Conservation (phyloP, 2,797 vertebrate genomes). For the Dryobates pubescens region DNA sequence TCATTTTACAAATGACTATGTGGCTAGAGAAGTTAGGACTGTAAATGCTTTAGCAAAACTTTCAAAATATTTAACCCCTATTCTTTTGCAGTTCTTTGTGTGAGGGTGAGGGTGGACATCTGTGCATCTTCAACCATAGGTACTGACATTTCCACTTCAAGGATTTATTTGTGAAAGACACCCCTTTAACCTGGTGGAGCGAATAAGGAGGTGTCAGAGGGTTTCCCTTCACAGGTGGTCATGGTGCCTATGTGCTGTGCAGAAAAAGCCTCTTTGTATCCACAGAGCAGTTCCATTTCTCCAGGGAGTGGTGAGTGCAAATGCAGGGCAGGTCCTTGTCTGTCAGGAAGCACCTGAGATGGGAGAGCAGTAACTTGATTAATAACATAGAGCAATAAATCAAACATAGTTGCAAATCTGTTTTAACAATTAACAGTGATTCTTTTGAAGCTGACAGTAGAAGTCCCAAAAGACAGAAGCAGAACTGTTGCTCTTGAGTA, state of each 20-base stretch:
- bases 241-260: background rate
- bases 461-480: background rate
- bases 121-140: accelerated
- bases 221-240: background rate
- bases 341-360: conserved; percentile 43
- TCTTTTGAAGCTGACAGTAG: conserved; percentile 27
- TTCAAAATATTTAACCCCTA: background rate
- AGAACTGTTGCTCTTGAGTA: background rate
- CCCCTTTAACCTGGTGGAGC: background rate
- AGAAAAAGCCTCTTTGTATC: conserved; percentile 3
- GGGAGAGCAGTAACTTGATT: background rate
- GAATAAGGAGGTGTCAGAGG: background rate
- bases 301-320: background rate
- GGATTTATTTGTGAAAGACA: background rate
- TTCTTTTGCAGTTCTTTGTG: background rate
- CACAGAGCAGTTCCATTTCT: background rate
- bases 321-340: background rate
- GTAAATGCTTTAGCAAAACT: background rate
- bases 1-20: background rate
- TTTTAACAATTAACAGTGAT: background rate
- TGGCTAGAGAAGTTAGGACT: background rate
- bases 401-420: background rate
- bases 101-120: background rate
- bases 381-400: conserved; percentile 48
- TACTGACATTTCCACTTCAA: background rate